Conservation (phyloP, 2,888 invertebrate species). For the Plagiodera versicolora region DNA sequence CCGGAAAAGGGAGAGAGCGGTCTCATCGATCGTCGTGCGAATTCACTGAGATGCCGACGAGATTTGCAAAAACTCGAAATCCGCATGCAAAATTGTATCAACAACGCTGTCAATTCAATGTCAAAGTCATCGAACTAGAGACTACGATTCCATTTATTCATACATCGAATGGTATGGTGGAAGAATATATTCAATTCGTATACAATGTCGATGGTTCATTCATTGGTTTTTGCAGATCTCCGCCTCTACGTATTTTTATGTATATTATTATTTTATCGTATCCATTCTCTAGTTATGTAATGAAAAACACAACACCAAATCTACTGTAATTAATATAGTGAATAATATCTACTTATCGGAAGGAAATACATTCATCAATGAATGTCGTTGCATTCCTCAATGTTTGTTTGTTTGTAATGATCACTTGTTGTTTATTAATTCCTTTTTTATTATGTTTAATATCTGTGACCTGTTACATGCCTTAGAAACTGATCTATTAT, state of each 20-base stretch:
- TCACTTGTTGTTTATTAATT: constrained; percentile 32
- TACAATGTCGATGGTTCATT: too few species aligned
- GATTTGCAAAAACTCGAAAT: not conserved
- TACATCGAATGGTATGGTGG: too few species aligned
- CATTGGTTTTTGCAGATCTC: constrained; percentile 3
- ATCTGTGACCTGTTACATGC: constrained; percentile 50
- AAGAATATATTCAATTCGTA: too few species aligned
- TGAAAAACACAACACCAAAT: constrained; percentile 32
- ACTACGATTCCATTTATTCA: too few species aligned
- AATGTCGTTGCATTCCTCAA: constrained; percentile 35
- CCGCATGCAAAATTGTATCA: too few species aligned
- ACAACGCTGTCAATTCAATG: too few species aligned
- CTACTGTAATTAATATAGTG: constrained; percentile 31
- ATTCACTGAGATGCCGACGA: not conserved
- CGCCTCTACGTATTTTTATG: constrained; percentile 3
- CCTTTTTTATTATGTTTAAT: constrained; percentile 38
- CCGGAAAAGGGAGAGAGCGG: too few species aligned
- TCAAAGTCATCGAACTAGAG: too few species aligned
- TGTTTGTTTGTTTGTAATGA: constrained; percentile 35
- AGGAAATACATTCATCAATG: constrained; percentile 22
- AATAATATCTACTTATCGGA: constrained; percentile 12
- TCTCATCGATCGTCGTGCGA: not conserved
- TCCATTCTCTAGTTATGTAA: constrained; percentile 3
- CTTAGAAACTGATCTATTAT: constrained; percentile 46
- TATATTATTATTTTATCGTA: constrained; percentile 8